Conservation (phyloP, 2,888 invertebrate species). For the Aphodius granarius region DNA sequence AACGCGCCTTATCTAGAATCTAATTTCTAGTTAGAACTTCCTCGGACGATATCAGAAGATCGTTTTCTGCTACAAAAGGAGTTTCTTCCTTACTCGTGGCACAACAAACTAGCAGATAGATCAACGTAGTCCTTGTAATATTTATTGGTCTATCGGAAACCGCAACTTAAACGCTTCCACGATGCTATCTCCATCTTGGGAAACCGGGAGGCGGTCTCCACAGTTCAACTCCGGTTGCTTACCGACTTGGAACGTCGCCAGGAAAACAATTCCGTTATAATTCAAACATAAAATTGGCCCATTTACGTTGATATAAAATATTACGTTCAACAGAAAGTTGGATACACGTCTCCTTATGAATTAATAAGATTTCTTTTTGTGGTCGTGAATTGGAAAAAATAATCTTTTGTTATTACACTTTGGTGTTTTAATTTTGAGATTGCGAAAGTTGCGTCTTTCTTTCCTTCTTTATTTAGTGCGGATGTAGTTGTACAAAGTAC, state of each 20-base stretch:
- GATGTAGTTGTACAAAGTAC: too few relatives aligned
- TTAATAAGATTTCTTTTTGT: too few relatives aligned
- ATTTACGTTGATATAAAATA: constrained; percentile 20
- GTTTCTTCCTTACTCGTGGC: neutral
- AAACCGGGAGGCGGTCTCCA: neutral
- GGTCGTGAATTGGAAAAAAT: too few relatives aligned
- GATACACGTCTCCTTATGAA: too few relatives aligned
- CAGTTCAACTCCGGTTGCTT: neutral
- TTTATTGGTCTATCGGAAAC: neutral
- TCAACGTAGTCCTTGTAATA: neutral
- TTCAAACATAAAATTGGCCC: constrained; percentile 25
- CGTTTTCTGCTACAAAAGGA: neutral
- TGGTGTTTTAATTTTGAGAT: too few relatives aligned
- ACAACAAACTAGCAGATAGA: neutral
- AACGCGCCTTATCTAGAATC: too few relatives aligned
- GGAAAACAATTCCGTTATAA: constrained; percentile 27
- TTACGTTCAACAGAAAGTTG: too few relatives aligned
- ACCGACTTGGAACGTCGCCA: constrained; percentile 19
- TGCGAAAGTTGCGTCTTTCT: too few relatives aligned
- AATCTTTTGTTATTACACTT: too few relatives aligned
- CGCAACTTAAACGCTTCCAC: constrained; percentile 17
- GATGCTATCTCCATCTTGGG: constrained; percentile 12
- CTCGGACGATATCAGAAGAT: neutral
- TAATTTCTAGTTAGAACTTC: too few relatives aligned
- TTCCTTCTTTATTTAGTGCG: too few relatives aligned